phyloP scores from a whole-genome alignment of 2,888 invertebrate species.

The Xanthia icteritia region DNA sequence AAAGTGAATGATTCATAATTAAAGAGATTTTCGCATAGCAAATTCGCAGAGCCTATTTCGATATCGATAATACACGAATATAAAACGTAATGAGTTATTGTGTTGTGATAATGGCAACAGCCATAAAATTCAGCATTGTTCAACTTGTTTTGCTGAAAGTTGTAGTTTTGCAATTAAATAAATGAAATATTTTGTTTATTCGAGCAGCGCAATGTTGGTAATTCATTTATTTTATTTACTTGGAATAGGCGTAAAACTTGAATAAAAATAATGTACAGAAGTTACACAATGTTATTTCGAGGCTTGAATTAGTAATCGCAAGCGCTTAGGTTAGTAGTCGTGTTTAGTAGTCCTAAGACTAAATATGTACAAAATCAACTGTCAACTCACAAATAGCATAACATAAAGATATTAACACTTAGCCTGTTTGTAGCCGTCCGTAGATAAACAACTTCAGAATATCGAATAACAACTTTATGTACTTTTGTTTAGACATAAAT shows the following conservation, averaged over 20 bases:
- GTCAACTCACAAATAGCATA: conserved; percentile 24
- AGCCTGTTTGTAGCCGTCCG: conserved; percentile 24
- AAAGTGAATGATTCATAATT: conserved; percentile 28
- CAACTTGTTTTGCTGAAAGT: conserved; percentile 21
- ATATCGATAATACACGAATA: conserved; percentile 1
- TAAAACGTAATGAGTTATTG: conserved; percentile 15
- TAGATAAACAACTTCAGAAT: conserved; percentile 38
- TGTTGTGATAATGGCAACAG: conserved; percentile 7
- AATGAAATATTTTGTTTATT: conserved; percentile 12
- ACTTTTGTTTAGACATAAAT: conserved; percentile 52
- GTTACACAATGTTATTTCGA: conserved; percentile 25
- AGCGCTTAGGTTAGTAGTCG: conserved; percentile 18
- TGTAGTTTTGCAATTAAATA: conserved; percentile 13
- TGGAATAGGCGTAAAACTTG: background rate
- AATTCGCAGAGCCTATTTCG: conserved; percentile 47
- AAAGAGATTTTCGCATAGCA: conserved; percentile 52
- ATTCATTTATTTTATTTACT: conserved; percentile 10
- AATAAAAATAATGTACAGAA: background rate
- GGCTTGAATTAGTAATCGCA: conserved; percentile 27
- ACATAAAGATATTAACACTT: conserved; percentile 23
- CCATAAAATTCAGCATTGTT: conserved; percentile 42
- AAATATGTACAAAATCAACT: conserved; percentile 20
- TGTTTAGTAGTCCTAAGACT: background rate
- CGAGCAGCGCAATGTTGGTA: conserved; percentile 3
- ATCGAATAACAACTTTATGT: conserved; percentile 53